Conservation (phyloP, 92 coral and sea anemone species). For the Parazoanthus swiftii region DNA sequence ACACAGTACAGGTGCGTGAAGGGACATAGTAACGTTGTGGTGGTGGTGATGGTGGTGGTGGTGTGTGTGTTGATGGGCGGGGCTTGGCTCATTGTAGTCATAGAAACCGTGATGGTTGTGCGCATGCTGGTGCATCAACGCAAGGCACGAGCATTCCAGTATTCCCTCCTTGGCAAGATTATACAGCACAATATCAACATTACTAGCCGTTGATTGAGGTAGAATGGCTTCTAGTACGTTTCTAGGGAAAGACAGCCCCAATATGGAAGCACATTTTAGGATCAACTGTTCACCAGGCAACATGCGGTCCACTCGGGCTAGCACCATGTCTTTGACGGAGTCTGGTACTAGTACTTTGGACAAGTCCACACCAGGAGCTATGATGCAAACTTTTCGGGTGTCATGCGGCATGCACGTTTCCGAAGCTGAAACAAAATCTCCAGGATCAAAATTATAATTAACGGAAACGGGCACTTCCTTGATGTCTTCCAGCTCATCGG, state of each 20-base stretch:
- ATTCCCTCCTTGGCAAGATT: conserved; percentile 88
- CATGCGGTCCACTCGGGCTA: conserved; percentile 95
- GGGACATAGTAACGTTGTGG: conserved; percentile 83
- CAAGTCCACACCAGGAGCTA: conserved; percentile 84
- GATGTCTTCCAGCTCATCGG: conserved; percentile 39
- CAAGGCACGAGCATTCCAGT: conserved; percentile 91
- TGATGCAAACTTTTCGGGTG: conserved; percentile 80
- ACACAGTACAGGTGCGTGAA: conserved; percentile 88
- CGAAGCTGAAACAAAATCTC: conserved; percentile 68
- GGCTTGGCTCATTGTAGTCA: conserved; percentile 87
- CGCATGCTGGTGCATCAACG: conserved; percentile 84
- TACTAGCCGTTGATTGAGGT: conserved; percentile 64
- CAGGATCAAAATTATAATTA: conserved; percentile 48
- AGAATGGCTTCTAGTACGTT: conserved; percentile 83
- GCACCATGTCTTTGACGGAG: conserved; percentile 96
- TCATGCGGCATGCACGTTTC: conserved; percentile 70
- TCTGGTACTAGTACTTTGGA: conserved; percentile 89
- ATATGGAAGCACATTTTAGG: conserved; percentile 87
- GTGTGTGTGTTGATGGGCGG: conserved; percentile 86
- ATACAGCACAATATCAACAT: conserved; percentile 76
- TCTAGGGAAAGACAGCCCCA: conserved; percentile 78
- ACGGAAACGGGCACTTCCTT: not conserved
- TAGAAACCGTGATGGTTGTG: conserved; percentile 99
- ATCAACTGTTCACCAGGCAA: conserved; percentile 85
- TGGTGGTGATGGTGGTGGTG: conserved; percentile 99